Evolutionary conservation across 2,888 invertebrate genomes (phyloP).

Genomic region (Crepidodera aurea): DNA sequence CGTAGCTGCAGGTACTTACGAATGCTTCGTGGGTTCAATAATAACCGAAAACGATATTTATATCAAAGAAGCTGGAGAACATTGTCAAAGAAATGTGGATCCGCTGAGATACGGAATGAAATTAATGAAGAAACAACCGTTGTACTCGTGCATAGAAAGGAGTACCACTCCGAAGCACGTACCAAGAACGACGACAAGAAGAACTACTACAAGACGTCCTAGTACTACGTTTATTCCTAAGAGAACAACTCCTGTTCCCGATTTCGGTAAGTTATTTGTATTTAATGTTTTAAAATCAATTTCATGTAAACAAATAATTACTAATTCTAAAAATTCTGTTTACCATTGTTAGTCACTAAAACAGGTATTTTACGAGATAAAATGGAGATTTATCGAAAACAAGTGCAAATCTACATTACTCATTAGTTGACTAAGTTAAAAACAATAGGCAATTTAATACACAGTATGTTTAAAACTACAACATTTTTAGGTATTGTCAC

Average conservation of each 20-base stretch:
- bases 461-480: too few relatives aligned
- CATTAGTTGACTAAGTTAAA: too few relatives aligned
- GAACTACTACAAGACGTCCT: conserved; percentile 19
- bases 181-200: conserved; percentile 29
- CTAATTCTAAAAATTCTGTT: background rate
- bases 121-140: conserved; percentile 61
- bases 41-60: conserved; percentile 68
- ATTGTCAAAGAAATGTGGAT: conserved; percentile 69
- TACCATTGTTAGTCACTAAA: background rate
- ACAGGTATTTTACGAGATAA: background rate
- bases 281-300: conserved; percentile 7
- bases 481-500: too few relatives aligned
- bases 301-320: too few relatives aligned
- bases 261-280: conserved; percentile 45
- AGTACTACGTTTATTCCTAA: conserved; percentile 34
- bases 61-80: conserved; percentile 73
- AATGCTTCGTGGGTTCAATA: conserved; percentile 72
- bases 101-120: conserved; percentile 70
- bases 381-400: too few relatives aligned
- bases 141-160: conserved; percentile 53
- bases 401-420: too few relatives aligned
- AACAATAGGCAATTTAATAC: too few relatives aligned
- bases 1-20: conserved; percentile 66
- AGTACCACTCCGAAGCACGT: conserved; percentile 36
- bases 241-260: conserved; percentile 36